These are phyloP conservation scores for Cuculus canorus DNA, from an alignment of 2,797 vertebrate genomes.

Conservation along the genomic window DNA sequence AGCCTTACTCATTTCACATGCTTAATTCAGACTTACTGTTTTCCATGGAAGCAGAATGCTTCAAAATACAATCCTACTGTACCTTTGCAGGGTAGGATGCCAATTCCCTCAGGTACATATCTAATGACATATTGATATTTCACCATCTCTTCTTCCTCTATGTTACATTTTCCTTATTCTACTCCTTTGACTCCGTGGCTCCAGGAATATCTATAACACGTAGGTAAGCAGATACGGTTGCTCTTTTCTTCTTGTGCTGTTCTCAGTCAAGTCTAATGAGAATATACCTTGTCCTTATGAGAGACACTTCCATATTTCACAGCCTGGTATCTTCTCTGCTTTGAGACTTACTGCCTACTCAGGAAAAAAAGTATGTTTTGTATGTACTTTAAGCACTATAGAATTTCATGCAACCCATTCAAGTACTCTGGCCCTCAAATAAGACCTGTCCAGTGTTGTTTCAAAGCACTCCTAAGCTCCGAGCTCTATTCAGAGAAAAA, in stretches of 20 bases:
- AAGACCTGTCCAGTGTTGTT: background rate
- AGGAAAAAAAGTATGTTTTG: background rate
- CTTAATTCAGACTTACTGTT: background rate
- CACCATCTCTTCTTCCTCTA: background rate
- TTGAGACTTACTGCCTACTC: background rate
- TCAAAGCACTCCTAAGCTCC: background rate
- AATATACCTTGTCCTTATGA: background rate
- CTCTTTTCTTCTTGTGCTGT: background rate
- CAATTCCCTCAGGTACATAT: background rate
- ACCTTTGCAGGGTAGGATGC: background rate
- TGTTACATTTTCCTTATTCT: background rate
- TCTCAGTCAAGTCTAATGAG: background rate
- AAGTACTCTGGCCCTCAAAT: background rate
- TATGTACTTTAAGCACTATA: background rate
- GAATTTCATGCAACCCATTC: background rate
- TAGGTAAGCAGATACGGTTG: background rate
- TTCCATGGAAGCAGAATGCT: background rate
- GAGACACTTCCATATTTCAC: background rate
- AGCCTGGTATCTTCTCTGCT: background rate
- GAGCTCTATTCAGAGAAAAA: background rate
- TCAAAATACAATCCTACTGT: background rate
- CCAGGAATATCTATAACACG: background rate
- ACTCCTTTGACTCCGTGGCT: background rate
- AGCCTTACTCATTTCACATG: background rate
- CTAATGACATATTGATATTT: background rate